Evolutionary conservation across 1,140 invertebrate genomes (phyloP), one percentile per base, ranked within the genome.

Genomic region (fruit fly (Drosophila melanogaster)): DNA sequence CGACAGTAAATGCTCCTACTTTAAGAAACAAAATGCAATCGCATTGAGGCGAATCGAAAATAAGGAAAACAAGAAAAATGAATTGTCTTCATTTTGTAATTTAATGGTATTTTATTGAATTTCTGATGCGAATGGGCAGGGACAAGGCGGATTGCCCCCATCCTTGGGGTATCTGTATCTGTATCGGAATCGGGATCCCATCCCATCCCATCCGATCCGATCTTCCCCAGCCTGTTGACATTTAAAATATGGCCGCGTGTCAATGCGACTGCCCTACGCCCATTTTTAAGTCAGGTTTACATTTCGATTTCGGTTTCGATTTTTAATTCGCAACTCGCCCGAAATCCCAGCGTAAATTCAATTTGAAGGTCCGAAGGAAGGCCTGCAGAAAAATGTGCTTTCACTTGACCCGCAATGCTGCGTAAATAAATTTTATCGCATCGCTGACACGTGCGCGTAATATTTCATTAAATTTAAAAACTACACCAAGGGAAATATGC

Each of bases 211-310:
- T 72, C 50, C 43, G 35, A 22, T 66, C 12, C 62, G 62, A 61
- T 69, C 54, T 49, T 35, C 43, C 26, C 35, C 49, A 19, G 35
- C 59, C 84, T 79, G 84, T 90, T 87, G 80, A 81, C 84, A 91
- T 90, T 90, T 91, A 91, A 91, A 85, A 91, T 91, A 91, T 91
- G 90, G 86, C 83, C 84, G 71, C 69, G 77, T 91, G 90, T 91
- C 90, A 91, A 75, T 71, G 90, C 70, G 76, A 57, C 58, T 91
- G 90, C 90, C 90, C 90, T 79, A 91, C 83, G 86, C 83, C 85
- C 90, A 91, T 91, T 89, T 89, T 89, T 89, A 89, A 75, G 81
- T 76, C 79, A 79, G 83, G 79, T 83, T 87, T 87, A 86, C 75
- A 84, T 89, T 89, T 83, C 76, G 81, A 84, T 84, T 85, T 85